Base-by-base conservation (phyloP, 2,888 invertebrate species). In the Biston stratarius region DNA sequence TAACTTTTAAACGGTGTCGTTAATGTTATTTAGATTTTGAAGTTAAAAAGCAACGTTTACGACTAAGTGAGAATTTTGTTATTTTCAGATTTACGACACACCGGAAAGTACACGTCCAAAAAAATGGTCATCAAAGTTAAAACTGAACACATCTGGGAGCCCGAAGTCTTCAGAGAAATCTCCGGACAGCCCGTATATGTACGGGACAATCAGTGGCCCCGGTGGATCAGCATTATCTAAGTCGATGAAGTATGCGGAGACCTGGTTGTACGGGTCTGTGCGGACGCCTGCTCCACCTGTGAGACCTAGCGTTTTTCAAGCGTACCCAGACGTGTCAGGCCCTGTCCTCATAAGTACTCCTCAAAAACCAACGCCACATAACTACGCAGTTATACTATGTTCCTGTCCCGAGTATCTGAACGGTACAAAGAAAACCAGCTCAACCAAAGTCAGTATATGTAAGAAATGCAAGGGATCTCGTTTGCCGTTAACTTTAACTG, bases 401-500 rank as follows among this genome's bases (percentile, higher is more conserved):
- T 96, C 97, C 88, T 97, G 97, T 88, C 95, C 96, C 74, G 97
- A 97, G 91, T 97, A 97, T 86, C 93, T 97, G 66, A 96, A 95
- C 74, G 97, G 97, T 80, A 97, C 97, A 66, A 96, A 96, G 88
- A 95, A 96, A 86, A 95, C 95, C 79, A 95, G 95, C 83, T 95
- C 96, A 83, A 97, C 96, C 91, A 95, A 96, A 86, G 96, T 97
- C 81, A 95, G 95, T 85, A 95, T 96, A 79, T 97, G 97, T 94
- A 96, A 97, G 90, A 97, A 97, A 94, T 97, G 97, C 92, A 97
- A 97, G 83, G 97, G 97, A 79, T 96, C 97, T 82, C 95, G 97
- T 75, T 90, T 97, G 81, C 96, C 97, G 68, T 94, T 97, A 78
- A 95, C 96, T 69, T 89, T 94, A 83, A 94, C 95, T 77, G 97